Percentiles rank a stretch among this genome's conserved stretches.
phyloP scores from a whole-genome alignment of 2,113 vertebrate species.

The Scomber japonicus region DNA sequence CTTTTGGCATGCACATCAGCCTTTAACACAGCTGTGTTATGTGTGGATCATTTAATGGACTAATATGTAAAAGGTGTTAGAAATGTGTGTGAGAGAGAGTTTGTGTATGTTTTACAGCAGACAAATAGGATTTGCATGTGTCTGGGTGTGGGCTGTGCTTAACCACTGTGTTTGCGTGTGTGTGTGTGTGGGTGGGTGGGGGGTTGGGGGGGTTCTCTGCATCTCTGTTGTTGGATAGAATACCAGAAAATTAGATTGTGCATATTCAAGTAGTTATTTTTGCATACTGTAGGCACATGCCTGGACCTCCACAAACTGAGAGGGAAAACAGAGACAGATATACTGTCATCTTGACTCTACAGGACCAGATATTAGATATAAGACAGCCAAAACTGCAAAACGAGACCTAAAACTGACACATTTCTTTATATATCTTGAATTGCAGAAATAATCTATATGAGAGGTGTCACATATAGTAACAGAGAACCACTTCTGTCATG shows the following conservation, averaged over 20 bases:
- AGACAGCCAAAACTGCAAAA: background rate
- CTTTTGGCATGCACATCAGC: background rate
- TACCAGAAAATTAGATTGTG: background rate
- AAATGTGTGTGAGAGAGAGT: background rate
- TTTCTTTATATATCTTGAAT: too few relatives aligned
- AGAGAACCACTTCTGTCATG: background rate
- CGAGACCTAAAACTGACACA: background rate
- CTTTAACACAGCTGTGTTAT: slow-evolving; percentile 1
- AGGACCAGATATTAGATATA: slow-evolving; percentile 22
- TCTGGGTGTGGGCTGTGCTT: background rate
- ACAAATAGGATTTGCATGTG: slow-evolving; percentile 59
- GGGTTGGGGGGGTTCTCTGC: background rate
- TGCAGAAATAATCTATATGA: background rate
- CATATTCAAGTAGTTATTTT: slow-evolving; percentile 39
- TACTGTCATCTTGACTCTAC: background rate
- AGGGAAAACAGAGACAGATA: background rate
- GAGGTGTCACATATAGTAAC: background rate
- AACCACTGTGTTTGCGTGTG: background rate
- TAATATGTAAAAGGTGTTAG: background rate
- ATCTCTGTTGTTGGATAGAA: background rate
- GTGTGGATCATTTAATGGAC: background rate
- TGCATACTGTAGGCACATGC: slow-evolving; percentile 22
- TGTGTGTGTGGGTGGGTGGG: background rate
- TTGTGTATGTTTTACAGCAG: background rate
- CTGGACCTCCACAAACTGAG: background rate